These are phyloP conservation scores for Esperia sulphurella DNA, from an alignment of 2,888 invertebrate species.

Conservation along the genomic window DNA sequence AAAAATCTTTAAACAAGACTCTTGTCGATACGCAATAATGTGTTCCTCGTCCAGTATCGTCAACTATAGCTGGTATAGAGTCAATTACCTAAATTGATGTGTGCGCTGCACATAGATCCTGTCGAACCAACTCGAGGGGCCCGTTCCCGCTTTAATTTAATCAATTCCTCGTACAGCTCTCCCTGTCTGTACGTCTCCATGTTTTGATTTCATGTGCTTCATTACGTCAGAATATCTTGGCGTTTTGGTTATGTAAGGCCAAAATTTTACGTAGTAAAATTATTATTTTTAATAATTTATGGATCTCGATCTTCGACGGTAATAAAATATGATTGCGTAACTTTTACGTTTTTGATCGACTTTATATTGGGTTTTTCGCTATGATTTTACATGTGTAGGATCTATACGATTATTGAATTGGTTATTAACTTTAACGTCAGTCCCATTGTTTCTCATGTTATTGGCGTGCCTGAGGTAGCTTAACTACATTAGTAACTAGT, in stretches of 20 bases:
- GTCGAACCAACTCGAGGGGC: slow-evolving; percentile 50
- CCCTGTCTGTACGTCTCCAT: background rate
- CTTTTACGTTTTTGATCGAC: background rate
- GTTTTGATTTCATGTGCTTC: slow-evolving; percentile 7
- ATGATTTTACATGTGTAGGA: background rate
- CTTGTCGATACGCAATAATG: background rate
- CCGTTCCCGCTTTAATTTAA: slow-evolving; percentile 61
- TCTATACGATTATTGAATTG: no score
- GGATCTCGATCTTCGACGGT: slow-evolving; percentile 14
- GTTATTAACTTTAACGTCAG: no score
- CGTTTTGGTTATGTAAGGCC: background rate
- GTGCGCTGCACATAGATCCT: slow-evolving; percentile 64
- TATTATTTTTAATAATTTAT: slow-evolving; percentile 6
- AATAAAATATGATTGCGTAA: background rate
- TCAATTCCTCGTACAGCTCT: slow-evolving; percentile 31
- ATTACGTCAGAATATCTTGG: background rate
- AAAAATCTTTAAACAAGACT: no score
- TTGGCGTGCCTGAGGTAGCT: no score
- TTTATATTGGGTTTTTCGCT: background rate
- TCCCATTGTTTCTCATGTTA: no score
- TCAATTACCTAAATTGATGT: slow-evolving; percentile 74
- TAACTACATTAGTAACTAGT: no score
- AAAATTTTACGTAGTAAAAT: background rate
- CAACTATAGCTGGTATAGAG: slow-evolving; percentile 23
- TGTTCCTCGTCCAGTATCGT: background rate